Percentiles rank a stretch among this genome's conserved stretches.
phyloP scores from a whole-genome alignment of 2,113 vertebrate species.

The Myotis yumanensis region DNA sequence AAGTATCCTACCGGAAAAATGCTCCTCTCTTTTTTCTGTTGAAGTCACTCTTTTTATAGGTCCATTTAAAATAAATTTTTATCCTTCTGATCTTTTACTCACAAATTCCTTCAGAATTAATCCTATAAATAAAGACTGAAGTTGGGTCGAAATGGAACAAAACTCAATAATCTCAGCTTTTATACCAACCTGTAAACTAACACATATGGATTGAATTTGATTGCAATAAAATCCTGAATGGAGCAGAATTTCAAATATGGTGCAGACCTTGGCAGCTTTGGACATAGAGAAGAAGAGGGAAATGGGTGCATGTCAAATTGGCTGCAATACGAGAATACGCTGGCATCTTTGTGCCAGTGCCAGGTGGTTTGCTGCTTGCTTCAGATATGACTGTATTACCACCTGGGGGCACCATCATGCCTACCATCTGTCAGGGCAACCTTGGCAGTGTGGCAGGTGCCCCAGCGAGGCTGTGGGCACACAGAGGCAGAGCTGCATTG shows the following conservation, averaged over 20 bases:
- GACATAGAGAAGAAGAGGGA: not conserved
- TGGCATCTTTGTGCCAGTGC: not conserved
- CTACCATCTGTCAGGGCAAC: not conserved
- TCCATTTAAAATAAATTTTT: not conserved
- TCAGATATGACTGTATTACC: not conserved
- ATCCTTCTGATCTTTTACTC: not conserved
- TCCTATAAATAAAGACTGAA: not conserved
- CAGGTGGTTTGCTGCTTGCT: not conserved
- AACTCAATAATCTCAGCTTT: not conserved
- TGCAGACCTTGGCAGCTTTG: not conserved
- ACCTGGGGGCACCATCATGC: slow-evolving; percentile 36
- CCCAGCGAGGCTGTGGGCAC: not conserved
- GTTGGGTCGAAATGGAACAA: not conserved
- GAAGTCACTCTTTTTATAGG: not conserved
- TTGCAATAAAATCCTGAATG: not conserved
- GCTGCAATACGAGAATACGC: not conserved
- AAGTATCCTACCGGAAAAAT: not conserved
- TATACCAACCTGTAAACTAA: not conserved
- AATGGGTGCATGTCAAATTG: not conserved
- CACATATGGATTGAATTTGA: not conserved
- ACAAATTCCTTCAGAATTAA: not conserved
- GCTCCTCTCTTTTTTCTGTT: not conserved
- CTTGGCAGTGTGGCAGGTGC: not conserved
- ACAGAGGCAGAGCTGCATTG: not conserved
- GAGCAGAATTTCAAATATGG: not conserved